Conservation (phyloP, 2,797 vertebrate genomes). For the Coilia nasus region DNA sequence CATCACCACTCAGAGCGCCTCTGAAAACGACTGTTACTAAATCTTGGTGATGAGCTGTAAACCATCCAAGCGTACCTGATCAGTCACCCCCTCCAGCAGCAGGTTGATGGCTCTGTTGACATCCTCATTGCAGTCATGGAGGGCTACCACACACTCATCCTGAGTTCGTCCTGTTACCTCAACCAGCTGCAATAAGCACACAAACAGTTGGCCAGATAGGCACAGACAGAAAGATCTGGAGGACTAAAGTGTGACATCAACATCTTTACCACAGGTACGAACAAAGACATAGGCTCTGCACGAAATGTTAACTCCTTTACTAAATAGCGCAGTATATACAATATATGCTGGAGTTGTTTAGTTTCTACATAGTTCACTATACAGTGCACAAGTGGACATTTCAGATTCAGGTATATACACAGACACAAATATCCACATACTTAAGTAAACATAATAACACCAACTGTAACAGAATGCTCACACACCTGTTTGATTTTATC, state of each 20-base stretch:
- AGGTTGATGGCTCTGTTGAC: slow-evolving; percentile 96
- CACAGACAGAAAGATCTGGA: neutral
- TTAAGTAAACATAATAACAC: too few species aligned
- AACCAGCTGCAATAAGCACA: slow-evolving; percentile 80
- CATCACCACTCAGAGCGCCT: too few species aligned
- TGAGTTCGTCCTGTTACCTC: slow-evolving; percentile 96
- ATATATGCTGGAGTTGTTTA: neutral
- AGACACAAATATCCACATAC: neutral
- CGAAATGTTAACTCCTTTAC: too few species aligned
- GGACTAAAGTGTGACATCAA: neutral
- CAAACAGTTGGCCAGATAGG: neutral
- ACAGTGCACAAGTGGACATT: too few species aligned
- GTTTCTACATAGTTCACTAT: too few species aligned
- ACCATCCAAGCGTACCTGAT: slow-evolving; percentile 75
- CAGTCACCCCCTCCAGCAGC: slow-evolving; percentile 92
- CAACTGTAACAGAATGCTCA: neutral
- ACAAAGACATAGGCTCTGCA: neutral
- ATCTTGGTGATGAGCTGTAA: too few species aligned
- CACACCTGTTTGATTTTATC: slow-evolving; percentile 95
- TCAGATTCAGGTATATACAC: too few species aligned
- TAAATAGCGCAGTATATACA: too few species aligned
- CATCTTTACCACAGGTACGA: too few species aligned
- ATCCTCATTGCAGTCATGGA: slow-evolving; percentile 97
- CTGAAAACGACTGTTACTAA: too few species aligned
- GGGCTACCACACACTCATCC: slow-evolving; percentile 95